Percentiles rank a stretch among this genome's conserved stretches.
These are phyloP conservation scores for Neostethus bicornis DNA, from an alignment of 2,797 vertebrate species.

Conservation along the genomic window DNA sequence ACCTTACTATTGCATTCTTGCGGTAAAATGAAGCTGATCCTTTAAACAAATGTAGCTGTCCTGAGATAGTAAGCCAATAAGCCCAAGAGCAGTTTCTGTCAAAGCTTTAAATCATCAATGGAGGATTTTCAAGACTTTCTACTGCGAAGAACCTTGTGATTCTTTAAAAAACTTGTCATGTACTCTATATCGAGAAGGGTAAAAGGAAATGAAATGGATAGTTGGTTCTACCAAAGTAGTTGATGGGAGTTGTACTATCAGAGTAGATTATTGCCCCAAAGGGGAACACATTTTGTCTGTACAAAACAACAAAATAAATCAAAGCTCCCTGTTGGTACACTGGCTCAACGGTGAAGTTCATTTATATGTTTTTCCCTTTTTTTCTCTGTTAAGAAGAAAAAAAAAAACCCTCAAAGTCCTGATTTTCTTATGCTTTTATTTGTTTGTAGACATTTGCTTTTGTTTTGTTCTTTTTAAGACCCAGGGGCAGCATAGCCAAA, in stretches of 20 bases:
- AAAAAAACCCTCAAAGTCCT: slow-evolving; percentile 52
- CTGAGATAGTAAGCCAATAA: slow-evolving; percentile 55
- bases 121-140: slow-evolving; percentile 48
- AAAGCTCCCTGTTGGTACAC: slow-evolving; percentile 62
- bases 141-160: slow-evolving; percentile 48
- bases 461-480: slow-evolving; percentile 26
- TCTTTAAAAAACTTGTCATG: slow-evolving; percentile 59
- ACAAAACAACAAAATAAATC: slow-evolving; percentile 76
- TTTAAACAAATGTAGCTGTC: slow-evolving; percentile 52
- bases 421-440: slow-evolving; percentile 52
- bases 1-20: slow-evolving; percentile 8
- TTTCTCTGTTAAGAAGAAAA: slow-evolving; percentile 52
- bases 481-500: slow-evolving; percentile 38
- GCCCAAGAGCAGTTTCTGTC: slow-evolving; percentile 55
- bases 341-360: slow-evolving; percentile 58
- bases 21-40: slow-evolving; percentile 35
- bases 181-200: slow-evolving; percentile 58
- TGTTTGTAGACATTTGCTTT: slow-evolving; percentile 22
- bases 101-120: slow-evolving; percentile 60
- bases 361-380: slow-evolving; percentile 63
- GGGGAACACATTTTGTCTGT: slow-evolving; percentile 68
- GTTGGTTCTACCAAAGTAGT: slow-evolving; percentile 59
- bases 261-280: slow-evolving; percentile 72
- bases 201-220: slow-evolving; percentile 71
- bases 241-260: slow-evolving; percentile 66